phyloP scores from a whole-genome alignment of 1,140 invertebrate species.

The Pygmarrhopalites habei region DNA sequence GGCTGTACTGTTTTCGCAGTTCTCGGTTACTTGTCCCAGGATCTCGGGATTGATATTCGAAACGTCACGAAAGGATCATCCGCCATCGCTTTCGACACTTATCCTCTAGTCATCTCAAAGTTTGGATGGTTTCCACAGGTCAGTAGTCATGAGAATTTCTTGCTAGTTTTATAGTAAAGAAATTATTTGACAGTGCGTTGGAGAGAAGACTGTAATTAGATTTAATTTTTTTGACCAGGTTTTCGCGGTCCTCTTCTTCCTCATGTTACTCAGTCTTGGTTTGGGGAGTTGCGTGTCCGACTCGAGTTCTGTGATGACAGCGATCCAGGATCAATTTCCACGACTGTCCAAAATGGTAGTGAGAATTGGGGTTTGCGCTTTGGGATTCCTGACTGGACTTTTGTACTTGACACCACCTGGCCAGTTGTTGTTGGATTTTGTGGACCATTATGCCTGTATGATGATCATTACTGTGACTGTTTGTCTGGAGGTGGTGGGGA shows the following conservation, averaged over 20 bases:
- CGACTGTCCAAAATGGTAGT: constrained; percentile 54
- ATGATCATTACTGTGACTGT: constrained; percentile 69
- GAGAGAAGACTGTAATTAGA: too few species aligned
- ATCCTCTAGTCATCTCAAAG: constrained; percentile 22
- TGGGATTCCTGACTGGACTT: constrained; percentile 60
- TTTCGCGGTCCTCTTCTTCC: constrained; percentile 47
- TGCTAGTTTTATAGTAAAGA: too few species aligned
- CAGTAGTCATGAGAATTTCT: too few species aligned
- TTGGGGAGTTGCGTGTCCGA: constrained; percentile 52
- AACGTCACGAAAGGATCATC: constrained; percentile 39
- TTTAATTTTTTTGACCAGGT: constrained; percentile 43
- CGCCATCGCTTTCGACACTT: constrained; percentile 41
- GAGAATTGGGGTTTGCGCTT: constrained; percentile 49
- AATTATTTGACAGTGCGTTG: too few species aligned
- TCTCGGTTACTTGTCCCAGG: constrained; percentile 44
- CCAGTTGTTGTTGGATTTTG: constrained; percentile 70
- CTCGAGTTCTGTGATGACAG: constrained; percentile 55
- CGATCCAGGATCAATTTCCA: constrained; percentile 63
- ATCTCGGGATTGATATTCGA: constrained; percentile 14
- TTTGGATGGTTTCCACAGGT: neutral
- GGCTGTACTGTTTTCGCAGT: constrained; percentile 48
- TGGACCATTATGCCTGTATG: constrained; percentile 72
- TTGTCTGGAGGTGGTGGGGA: constrained; percentile 59
- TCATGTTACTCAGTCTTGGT: constrained; percentile 48
- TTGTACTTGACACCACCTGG: constrained; percentile 66